phyloP scores from a whole-genome alignment of 1,140 invertebrate species.

The Caerostris darwini region DNA sequence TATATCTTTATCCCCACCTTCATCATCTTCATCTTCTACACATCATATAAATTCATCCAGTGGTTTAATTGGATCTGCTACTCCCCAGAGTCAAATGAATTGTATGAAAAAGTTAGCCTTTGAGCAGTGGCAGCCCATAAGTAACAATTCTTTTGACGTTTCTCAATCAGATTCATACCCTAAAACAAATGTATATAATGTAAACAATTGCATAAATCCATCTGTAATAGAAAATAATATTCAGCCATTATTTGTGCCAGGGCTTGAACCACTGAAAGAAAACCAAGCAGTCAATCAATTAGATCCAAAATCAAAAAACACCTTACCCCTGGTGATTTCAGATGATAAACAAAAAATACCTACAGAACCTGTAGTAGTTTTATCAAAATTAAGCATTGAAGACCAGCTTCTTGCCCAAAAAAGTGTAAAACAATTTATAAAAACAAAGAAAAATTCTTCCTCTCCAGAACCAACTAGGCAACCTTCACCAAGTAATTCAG shows the following conservation, averaged over 20 bases:
- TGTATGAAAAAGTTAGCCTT: slow-evolving; percentile 40
- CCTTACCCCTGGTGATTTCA: background rate
- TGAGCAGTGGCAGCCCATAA: slow-evolving; percentile 60
- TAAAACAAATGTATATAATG: slow-evolving; percentile 52
- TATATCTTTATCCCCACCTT: slow-evolving; percentile 58
- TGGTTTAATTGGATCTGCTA: slow-evolving; percentile 30
- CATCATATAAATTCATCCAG: slow-evolving; percentile 61
- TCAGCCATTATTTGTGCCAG: slow-evolving; percentile 55
- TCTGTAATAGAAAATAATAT: slow-evolving; percentile 25
- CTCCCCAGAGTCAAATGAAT: slow-evolving; percentile 42
- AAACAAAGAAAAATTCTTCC: slow-evolving; percentile 42
- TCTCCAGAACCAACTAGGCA: slow-evolving; percentile 35
- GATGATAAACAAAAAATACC: slow-evolving; percentile 10
- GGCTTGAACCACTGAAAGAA: slow-evolving; percentile 47
- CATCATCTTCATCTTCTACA: slow-evolving; percentile 46
- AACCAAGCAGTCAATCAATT: slow-evolving; percentile 38
- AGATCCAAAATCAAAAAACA: slow-evolving; percentile 31
- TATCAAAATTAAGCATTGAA: slow-evolving; percentile 71
- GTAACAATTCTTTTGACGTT: slow-evolving; percentile 46
- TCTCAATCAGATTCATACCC: slow-evolving; percentile 33
- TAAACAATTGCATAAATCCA: background rate
- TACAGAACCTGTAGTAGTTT: slow-evolving; percentile 55
- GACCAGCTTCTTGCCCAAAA: slow-evolving; percentile 77
- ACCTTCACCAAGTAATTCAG: background rate
- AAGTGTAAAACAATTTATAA: slow-evolving; percentile 76